These are phyloP conservation scores for Tupiocoris notatus DNA, from an alignment of 2,888 invertebrate species.

Conservation along the genomic window DNA sequence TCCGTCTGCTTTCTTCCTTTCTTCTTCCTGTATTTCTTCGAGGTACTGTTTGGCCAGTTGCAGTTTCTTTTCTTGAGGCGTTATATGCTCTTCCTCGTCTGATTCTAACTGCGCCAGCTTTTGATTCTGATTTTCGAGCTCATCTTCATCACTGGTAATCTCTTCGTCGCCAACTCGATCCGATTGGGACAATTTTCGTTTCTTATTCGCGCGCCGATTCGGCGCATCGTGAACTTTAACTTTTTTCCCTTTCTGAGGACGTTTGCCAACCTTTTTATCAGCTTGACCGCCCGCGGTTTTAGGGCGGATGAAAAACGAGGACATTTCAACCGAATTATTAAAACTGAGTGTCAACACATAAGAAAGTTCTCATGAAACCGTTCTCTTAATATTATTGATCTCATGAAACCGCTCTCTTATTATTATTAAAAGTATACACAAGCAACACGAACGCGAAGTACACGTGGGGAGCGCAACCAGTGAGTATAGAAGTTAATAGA, in stretches of 20 bases:
- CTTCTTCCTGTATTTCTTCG: conserved; percentile 80
- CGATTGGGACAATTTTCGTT: background rate
- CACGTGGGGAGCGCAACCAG: no score
- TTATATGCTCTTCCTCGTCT: conserved; percentile 60
- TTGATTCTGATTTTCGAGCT: conserved; percentile 50
- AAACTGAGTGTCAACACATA: no score
- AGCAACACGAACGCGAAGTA: background rate
- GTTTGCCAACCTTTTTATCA: background rate
- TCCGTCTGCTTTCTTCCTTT: conserved; percentile 66
- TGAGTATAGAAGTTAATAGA: no score
- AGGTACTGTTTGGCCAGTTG: conserved; percentile 87
- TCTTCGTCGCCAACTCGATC: conserved; percentile 53
- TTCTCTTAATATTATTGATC: no score
- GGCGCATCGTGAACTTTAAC: conserved; percentile 12
- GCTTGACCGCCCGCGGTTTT: conserved; percentile 7
- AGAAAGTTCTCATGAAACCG: no score
- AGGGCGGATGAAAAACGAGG: conserved; percentile 35
- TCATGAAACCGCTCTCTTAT: no score
- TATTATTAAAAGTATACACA: background rate
- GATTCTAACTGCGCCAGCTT: conserved; percentile 22
- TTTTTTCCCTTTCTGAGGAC: background rate
- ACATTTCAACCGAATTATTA: background rate
- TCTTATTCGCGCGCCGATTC: conserved; percentile 34
- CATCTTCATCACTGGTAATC: conserved; percentile 61
- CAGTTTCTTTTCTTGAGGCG: conserved; percentile 85